Percentiles rank a stretch among this genome's conserved stretches.
These are phyloP conservation scores for Pica pica DNA, from an alignment of 2,113 vertebrate genomes.

Conservation along the genomic window DNA sequence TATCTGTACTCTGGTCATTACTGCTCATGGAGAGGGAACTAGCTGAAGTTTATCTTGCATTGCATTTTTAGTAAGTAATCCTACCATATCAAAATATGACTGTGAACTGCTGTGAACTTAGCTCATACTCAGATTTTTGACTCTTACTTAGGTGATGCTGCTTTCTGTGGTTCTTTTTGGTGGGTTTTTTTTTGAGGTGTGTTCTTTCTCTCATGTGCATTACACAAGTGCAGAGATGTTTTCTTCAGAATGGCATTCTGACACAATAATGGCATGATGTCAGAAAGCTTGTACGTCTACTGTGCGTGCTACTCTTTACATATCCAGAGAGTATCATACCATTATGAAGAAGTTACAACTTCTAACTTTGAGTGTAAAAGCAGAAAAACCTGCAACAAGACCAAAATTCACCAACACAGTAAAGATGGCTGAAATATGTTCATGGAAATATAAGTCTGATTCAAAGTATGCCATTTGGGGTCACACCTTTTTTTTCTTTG, in stretches of 20 bases:
- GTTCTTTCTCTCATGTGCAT: not conserved
- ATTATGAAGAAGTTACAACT: not conserved
- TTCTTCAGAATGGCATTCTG: not conserved
- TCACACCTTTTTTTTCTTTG: not conserved
- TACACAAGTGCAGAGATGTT: not conserved
- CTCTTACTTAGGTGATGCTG: not conserved
- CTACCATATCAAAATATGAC: not conserved
- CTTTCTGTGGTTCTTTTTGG: not conserved
- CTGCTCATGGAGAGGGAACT: not conserved
- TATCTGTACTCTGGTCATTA: not conserved
- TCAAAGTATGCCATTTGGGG: not conserved
- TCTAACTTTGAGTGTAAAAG: not conserved
- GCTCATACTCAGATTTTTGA: not conserved
- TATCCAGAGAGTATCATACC: not conserved
- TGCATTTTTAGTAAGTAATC: not conserved
- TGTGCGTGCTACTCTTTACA: not conserved
- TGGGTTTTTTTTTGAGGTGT: not conserved
- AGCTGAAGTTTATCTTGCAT: not conserved
- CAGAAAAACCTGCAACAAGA: not conserved
- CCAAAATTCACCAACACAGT: not conserved
- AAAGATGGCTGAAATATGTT: not conserved
- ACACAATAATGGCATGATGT: not conserved
- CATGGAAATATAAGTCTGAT: not conserved
- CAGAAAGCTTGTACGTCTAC: not conserved
- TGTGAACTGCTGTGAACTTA: not conserved